Base-by-base conservation (phyloP, 2,113 vertebrate species). In the Crotalus tigris region DNA sequence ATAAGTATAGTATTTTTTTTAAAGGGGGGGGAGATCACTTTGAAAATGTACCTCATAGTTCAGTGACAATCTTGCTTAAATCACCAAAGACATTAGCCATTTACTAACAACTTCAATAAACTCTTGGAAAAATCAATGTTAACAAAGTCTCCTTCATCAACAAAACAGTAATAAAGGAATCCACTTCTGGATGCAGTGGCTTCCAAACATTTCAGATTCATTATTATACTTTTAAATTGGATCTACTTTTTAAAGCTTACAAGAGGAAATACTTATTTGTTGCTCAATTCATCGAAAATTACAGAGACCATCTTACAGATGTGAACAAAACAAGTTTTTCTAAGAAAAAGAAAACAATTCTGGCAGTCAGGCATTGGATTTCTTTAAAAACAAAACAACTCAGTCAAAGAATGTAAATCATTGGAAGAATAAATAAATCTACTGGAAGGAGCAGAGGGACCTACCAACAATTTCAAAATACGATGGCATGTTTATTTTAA, bases 21-120 rank as follows among this genome's bases (percentile, higher is more conserved):
- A 46, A 39, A 8, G 12, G 46, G 94, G 93, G 92, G 2, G 54
- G 53, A 4, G 4, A 13, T 69, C 4, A 2, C 93, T 69, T 93
- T 96, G 94, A 86, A 93, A 61, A 69, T 24, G 23, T 86, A 69
- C 58, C 91, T 89, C 91, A 90, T 93, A 93, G 64, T 51, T 29
- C 90, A 17, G 4, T 90, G 90, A 93, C 93, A 94, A 94, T 85
- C 75, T 93, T 90, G 88, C 0, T 1, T 64, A 96, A 33, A 92
- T 75, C 58, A 59, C 90, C 33, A 33, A 93, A 91, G 93, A 92
- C 39, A 86, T 58, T n/a, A 91, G 91, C 89, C 93, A 87, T 85
- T 89, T 87, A 90, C 15, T 85, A 85, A 95, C 75, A 64, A 92
- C 85, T 90, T 92, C 90, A 39, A 92, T 90, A 91, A 93, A 93